These are phyloP conservation scores for Hemithea aestivaria DNA, from an alignment of 2,888 invertebrate genomes.

Conservation along the genomic window DNA sequence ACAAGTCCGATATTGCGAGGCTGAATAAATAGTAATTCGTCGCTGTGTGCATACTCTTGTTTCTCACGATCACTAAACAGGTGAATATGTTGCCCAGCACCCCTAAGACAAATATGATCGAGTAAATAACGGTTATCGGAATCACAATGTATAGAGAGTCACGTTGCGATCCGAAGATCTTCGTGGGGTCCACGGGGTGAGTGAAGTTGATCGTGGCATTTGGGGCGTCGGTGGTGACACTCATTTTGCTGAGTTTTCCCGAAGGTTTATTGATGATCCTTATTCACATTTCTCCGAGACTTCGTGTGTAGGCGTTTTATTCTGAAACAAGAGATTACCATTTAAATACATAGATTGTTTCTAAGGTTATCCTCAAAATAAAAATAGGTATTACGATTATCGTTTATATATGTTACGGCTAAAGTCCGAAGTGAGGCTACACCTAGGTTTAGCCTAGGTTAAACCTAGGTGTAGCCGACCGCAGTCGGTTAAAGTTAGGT, in stretches of 20 bases:
- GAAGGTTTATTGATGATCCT: not conserved
- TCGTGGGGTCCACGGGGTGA: constrained; percentile 44
- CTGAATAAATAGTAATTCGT: constrained; percentile 92
- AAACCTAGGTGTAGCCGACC: too few species aligned
- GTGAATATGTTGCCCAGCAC: constrained; percentile 90
- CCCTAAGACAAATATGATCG: constrained; percentile 88
- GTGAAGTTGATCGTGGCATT: constrained; percentile 28
- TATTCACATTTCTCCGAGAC: too few species aligned
- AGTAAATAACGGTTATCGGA: constrained; percentile 87
- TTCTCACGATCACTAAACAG: constrained; percentile 89
- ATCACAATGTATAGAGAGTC: constrained; percentile 82
- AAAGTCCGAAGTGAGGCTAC: too few species aligned
- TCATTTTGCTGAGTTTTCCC: constrained; percentile 4
- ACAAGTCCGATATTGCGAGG: constrained; percentile 89
- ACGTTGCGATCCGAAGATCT: constrained; percentile 63
- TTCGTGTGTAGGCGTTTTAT: too few species aligned
- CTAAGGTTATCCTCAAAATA: too few species aligned
- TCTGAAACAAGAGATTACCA: too few species aligned
- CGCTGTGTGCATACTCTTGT: constrained; percentile 90
- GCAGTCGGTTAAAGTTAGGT: too few species aligned
- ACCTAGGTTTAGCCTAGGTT: too few species aligned
- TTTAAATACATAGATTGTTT: too few species aligned
- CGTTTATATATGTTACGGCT: too few species aligned
- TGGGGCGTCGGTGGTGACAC: constrained; percentile 14
- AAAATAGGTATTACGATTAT: too few species aligned